Evolutionary conservation across 2,888 invertebrate species (phyloP).

Genomic region (Ochropleura leucogaster): DNA sequence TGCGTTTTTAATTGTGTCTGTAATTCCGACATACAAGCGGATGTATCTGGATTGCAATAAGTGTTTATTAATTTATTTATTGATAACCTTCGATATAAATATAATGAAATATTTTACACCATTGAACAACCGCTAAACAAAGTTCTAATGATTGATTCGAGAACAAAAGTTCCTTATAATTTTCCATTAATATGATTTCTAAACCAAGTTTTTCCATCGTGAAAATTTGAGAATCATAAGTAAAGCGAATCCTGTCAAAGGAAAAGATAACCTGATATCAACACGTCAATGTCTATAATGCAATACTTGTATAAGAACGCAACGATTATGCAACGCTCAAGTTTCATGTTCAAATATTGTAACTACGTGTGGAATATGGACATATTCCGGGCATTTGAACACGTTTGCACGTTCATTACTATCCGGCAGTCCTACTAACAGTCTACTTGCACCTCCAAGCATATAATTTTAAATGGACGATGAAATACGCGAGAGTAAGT

Average conservation of each 20-base stretch:
- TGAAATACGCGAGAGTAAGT: constrained; percentile 2
- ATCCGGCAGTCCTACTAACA: constrained; percentile 2
- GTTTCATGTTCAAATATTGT: constrained; percentile 36
- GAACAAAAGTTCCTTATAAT: neutral
- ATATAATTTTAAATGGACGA: constrained; percentile 37
- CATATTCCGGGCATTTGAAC: constrained; percentile 20
- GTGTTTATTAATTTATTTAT: no score
- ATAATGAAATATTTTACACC: neutral
- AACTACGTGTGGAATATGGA: neutral
- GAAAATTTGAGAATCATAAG: neutral
- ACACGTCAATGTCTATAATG: neutral
- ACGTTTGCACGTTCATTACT: constrained; percentile 30
- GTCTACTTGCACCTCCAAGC: constrained; percentile 35
- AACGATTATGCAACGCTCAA: constrained; percentile 1
- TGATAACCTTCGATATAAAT: constrained; percentile 4
- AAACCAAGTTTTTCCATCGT: neutral
- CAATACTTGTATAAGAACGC: neutral
- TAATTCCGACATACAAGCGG: no score
- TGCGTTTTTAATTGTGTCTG: no score
- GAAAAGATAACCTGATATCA: neutral
- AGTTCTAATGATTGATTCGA: neutral
- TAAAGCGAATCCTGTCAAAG: neutral
- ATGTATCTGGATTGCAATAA: no score
- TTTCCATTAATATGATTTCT: neutral
- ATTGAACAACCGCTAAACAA: neutral